Evolutionary conservation across 1,140 invertebrate species (phyloP), one percentile per base, ranked within the genome.

Genomic region (Drosophila leontia): DNA sequence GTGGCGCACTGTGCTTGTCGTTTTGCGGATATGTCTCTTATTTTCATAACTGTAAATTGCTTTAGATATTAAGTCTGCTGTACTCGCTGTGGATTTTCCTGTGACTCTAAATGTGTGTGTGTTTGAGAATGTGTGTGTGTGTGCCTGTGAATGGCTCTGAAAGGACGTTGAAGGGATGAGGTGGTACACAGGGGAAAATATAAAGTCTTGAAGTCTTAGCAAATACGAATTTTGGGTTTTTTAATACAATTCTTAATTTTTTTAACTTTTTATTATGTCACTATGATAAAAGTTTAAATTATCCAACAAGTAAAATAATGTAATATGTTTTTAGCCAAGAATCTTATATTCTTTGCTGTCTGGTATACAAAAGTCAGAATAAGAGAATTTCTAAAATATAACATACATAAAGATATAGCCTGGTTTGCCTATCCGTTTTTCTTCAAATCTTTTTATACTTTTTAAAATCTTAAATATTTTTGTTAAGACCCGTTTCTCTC

Each of bases 1-100:
- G 51, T 78, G 70, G 41, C 68, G 58, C 69, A 51, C 81, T 90
- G 80, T 72, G 75, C 76, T 79, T 92, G 86, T 87, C 76, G 71
- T 84, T 91, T 82, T 91, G 83, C 85, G 90, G 85, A 84, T 91
- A 88, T 91, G 81, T 92, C 84, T 91, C 84, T 84, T 87, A 88
- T 92, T 92, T 92, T 92, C 91, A 92, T 92, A 92, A 92, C 91
- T 92, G 91, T 92, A 92, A 92, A 92, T 92, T 92, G 91, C 91
- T 92, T 91, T 82, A 83, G 86, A 92, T 92, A 92, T 92, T 92
- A 92, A 92, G 91, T 75, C 77, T 75, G 70, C 67, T 75, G 55
- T 82, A 65, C 70, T 68, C 55, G 61, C 65, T 85, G 65, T 72
- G 45, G 60, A 63, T 72, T 78, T 61, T 60, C 42, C 34, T 55